Evolutionary conservation across 2,888 invertebrate genomes (phyloP).

Genomic region (Pilophorus perplexus): DNA sequence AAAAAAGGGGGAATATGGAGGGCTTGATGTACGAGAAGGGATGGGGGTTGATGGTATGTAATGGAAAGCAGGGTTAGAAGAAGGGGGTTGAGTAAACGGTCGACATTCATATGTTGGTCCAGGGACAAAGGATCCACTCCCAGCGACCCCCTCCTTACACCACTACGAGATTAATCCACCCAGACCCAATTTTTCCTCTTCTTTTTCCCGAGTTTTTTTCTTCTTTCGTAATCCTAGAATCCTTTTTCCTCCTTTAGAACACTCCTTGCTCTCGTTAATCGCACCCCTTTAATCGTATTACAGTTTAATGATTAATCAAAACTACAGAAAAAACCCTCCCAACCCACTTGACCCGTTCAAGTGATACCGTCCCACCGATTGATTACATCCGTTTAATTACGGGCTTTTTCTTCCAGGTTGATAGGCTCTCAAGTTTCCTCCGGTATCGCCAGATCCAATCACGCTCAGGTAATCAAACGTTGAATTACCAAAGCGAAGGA

Average conservation of each 20-base stretch:
- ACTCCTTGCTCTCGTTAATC: constrained; percentile 1
- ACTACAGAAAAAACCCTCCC: background rate
- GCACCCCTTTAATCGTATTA: constrained; percentile 24
- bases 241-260: background rate
- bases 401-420: too few species aligned
- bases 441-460: too few species aligned
- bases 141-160: background rate
- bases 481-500: too few species aligned
- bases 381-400: background rate
- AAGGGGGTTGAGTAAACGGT: constrained; percentile 27
- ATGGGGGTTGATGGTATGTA: too few species aligned
- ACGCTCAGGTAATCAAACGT: too few species aligned
- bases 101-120: constrained; percentile 35
- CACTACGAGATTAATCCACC: constrained; percentile 12
- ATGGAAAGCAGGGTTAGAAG: too few species aligned
- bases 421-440: too few species aligned
- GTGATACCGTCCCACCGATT: background rate
- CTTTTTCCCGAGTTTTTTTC: background rate
- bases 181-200: background rate
- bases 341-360: background rate
- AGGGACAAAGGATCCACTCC: constrained; percentile 29
- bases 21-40: too few species aligned
- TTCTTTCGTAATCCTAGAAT: background rate
- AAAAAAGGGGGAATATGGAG: too few species aligned
- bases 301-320: constrained; percentile 24